Conservation (phyloP, 2,113 vertebrate species). For the Orientallactaga bullata region DNA sequence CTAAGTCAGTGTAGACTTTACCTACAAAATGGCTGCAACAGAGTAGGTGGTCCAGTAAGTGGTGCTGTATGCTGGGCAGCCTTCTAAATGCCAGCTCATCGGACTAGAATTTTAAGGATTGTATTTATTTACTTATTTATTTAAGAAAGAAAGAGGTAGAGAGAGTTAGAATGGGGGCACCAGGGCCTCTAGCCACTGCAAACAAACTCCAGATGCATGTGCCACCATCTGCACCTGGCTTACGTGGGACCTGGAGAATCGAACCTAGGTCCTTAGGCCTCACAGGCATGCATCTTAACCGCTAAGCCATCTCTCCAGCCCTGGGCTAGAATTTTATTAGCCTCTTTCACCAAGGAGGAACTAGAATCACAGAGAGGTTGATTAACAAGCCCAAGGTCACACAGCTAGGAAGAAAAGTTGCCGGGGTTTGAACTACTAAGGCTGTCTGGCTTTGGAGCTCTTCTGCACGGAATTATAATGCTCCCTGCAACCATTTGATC, state of each 20-base stretch:
- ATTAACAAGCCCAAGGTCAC: neutral
- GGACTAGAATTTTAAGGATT: neutral
- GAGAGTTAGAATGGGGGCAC: too few species aligned
- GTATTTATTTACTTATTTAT: too few species aligned
- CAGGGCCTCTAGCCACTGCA: too few species aligned
- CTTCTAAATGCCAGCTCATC: accelerated
- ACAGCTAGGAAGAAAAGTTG: neutral
- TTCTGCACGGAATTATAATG: neutral
- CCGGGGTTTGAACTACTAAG: neutral
- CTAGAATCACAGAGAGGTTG: neutral
- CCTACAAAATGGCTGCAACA: neutral
- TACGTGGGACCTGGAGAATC: too few species aligned
- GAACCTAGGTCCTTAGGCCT: too few species aligned
- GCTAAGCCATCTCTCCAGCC: too few species aligned
- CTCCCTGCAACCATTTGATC: neutral
- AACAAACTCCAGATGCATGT: too few species aligned
- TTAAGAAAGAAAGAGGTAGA: too few species aligned
- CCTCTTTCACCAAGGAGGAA: neutral
- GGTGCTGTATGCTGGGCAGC: neutral
- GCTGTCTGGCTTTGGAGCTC: neutral
- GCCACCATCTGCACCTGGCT: too few species aligned
- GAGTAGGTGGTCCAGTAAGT: neutral
- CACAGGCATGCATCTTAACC: too few species aligned
- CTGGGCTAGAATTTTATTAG: neutral
- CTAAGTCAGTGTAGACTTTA: accelerated